Evolutionary conservation across 1,140 invertebrate species (phyloP).

Genomic region (Aphis gossypii): DNA sequence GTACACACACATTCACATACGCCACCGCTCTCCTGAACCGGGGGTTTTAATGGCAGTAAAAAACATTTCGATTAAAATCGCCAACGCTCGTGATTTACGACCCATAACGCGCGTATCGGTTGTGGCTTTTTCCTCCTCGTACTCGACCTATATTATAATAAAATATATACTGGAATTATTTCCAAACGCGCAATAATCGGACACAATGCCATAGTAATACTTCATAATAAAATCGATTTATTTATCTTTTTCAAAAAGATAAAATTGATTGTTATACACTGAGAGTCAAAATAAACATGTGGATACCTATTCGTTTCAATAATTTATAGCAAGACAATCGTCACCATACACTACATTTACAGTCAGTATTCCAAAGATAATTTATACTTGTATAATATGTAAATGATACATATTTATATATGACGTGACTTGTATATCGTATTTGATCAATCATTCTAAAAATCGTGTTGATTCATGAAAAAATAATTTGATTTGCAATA

Average conservation of each 20-base stretch:
- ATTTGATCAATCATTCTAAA: not conserved
- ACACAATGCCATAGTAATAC: not conserved
- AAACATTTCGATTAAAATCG: constrained; percentile 43
- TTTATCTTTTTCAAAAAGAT: not conserved
- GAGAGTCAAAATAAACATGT: not conserved
- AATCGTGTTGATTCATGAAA: not conserved
- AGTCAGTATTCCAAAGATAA: not conserved
- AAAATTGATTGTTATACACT: not conserved
- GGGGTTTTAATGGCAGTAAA: not conserved
- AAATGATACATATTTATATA: not conserved
- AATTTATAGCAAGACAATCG: not conserved
- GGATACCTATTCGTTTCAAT: not conserved
- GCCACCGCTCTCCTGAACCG: not conserved
- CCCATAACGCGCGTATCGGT: not conserved
- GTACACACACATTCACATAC: not conserved
- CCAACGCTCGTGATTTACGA: constrained; percentile 15
- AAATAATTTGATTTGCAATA: not conserved
- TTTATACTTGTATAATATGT: not conserved
- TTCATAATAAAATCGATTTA: not conserved
- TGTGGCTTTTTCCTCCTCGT: not conserved
- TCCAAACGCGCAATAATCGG: not conserved
- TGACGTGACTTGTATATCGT: not conserved
- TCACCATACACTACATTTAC: no score
- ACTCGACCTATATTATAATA: not conserved
- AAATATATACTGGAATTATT: constrained; percentile 12